Evolutionary conservation across 2,797 vertebrate species (phyloP).

Genomic region (Microctenopoma stevenorrisi): DNA sequence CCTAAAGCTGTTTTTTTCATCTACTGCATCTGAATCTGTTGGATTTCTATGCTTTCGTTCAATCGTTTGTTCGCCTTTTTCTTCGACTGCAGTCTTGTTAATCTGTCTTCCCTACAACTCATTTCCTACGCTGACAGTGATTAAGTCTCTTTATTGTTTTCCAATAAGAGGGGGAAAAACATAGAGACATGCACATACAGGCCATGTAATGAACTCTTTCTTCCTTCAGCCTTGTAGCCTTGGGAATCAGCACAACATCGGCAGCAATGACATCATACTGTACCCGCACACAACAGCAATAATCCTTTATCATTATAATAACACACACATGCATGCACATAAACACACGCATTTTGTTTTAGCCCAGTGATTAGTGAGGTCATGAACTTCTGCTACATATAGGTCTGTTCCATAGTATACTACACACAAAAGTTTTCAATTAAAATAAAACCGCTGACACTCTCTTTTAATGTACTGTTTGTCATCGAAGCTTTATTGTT

Average conservation of each 20-base stretch:
- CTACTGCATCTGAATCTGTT: not conserved
- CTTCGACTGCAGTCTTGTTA: slow-evolving; percentile 9
- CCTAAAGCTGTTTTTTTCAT: not conserved
- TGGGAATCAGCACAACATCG: slow-evolving; percentile 59
- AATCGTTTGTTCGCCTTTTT: slow-evolving; percentile 6
- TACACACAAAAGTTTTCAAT: not conserved
- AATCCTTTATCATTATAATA: slow-evolving; percentile 34
- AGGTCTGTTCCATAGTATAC: not conserved
- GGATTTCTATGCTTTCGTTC: not conserved
- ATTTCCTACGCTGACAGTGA: slow-evolving; percentile 57
- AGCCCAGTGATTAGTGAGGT: slow-evolving; percentile 7
- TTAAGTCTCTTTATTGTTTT: slow-evolving; percentile 39
- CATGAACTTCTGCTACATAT: not conserved
- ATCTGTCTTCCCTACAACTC: slow-evolving; percentile 31
- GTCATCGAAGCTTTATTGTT: slow-evolving; percentile 22
- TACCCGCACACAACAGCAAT: slow-evolving; percentile 38
- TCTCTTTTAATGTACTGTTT: slow-evolving; percentile 18
- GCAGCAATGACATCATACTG: slow-evolving; percentile 60
- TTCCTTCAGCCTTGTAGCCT: slow-evolving; percentile 62
- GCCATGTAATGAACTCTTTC: slow-evolving; percentile 62
- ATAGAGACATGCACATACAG: slow-evolving; percentile 64
- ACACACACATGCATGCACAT: slow-evolving; percentile 24
- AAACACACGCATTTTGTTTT: slow-evolving; percentile 15
- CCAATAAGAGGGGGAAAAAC: slow-evolving; percentile 20
- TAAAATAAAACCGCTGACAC: slow-evolving; percentile 1